Evolutionary conservation across 2,888 invertebrate species (phyloP).

Genomic region (Ormyrus labotus): DNA sequence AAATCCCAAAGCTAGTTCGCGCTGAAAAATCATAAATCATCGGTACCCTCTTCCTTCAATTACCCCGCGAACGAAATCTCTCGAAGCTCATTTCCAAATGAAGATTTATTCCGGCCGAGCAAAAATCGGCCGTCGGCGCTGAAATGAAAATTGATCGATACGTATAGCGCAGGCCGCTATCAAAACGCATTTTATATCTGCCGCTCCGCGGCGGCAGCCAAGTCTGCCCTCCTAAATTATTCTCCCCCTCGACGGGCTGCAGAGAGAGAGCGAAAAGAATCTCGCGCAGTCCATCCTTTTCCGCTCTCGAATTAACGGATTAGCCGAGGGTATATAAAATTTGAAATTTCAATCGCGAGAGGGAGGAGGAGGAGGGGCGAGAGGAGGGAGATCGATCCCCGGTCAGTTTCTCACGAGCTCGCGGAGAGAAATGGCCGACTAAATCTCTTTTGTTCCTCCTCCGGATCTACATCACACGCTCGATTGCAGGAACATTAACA

Average conservation of each 20-base stretch:
- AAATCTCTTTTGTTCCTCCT: slow-evolving; percentile 10
- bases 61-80: not conserved
- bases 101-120: slow-evolving; percentile 16
- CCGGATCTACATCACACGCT: slow-evolving; percentile 55
- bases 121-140: not conserved
- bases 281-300: not conserved
- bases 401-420: slow-evolving; percentile 13
- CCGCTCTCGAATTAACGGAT: slow-evolving; percentile 34
- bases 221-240: slow-evolving; percentile 12
- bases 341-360: slow-evolving; percentile 45
- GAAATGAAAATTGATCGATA: slow-evolving; percentile 46
- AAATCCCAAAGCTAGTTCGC: too few species aligned
- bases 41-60: not conserved
- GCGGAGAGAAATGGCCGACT: slow-evolving; percentile 30
- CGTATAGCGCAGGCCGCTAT: slow-evolving; percentile 10
- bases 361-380: too few species aligned
- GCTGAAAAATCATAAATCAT: too few species aligned
- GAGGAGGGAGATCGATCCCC: slow-evolving; percentile 32
- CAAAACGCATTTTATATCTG: slow-evolving; percentile 21
- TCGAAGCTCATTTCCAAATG: slow-evolving; percentile 1
- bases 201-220: too few species aligned
- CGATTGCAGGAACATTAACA: slow-evolving; percentile 64
- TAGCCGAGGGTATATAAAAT: slow-evolving; percentile 24
- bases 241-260: not conserved
- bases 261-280: too few species aligned